These are phyloP conservation scores for Rhinopomastus cyanomelas DNA, from an alignment of 2,113 vertebrate species.

Conservation along the genomic window DNA sequence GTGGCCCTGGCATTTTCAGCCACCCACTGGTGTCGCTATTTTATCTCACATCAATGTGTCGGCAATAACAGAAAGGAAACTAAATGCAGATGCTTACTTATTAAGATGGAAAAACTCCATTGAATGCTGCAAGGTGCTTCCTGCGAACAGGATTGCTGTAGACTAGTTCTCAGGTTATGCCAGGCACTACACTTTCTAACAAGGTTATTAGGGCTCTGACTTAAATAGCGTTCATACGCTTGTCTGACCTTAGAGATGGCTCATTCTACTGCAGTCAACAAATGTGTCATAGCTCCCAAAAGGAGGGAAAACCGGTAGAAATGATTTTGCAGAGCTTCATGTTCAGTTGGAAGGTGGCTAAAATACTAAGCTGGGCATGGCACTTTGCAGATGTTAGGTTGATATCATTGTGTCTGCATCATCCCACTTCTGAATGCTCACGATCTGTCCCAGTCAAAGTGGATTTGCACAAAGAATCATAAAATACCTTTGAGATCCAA, in stretches of 20 bases:
- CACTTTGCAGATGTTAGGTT: background rate
- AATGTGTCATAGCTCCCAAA: background rate
- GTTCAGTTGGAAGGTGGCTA: background rate
- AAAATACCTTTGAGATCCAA: background rate
- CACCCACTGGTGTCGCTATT: background rate
- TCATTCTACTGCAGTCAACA: constrained; percentile 11
- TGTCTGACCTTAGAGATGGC: background rate
- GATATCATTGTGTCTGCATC: background rate
- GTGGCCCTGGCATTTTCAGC: background rate
- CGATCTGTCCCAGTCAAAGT: background rate
- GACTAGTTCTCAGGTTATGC: background rate
- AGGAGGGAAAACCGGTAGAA: background rate
- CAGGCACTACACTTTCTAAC: constrained; percentile 29
- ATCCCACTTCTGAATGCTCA: background rate
- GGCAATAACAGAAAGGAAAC: background rate
- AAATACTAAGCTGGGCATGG: background rate
- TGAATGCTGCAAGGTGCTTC: background rate
- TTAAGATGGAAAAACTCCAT: background rate
- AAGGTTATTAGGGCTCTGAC: background rate
- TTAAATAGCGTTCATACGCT: background rate
- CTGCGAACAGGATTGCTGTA: background rate
- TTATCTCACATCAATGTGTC: background rate
- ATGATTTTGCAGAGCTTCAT: background rate
- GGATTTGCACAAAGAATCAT: background rate
- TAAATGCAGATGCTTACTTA: background rate